A percentile compares a stretch with the other conserved stretches of the same genome.
Evolutionary conservation across 64 coral and sea anemone species (phyloP).

Genomic region (Stichodactyla mertensii): DNA sequence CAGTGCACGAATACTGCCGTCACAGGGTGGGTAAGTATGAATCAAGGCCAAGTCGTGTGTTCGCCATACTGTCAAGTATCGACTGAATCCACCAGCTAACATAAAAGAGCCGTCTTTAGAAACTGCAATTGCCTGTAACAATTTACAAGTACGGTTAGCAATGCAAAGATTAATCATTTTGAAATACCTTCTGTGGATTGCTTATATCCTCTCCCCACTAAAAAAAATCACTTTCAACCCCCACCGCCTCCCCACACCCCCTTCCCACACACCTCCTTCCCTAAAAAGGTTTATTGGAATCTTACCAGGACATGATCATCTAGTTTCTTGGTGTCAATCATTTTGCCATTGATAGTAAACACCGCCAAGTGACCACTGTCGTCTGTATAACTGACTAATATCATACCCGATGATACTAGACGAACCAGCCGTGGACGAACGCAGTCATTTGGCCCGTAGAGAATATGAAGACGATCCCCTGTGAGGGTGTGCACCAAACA

Average conservation of each 20-base stretch:
- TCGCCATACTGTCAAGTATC: conserved; percentile 81
- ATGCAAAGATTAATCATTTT: background rate
- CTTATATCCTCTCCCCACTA: too few relatives aligned
- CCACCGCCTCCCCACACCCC: too few relatives aligned
- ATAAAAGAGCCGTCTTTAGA: conserved; percentile 93
- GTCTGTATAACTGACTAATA: conserved; percentile 88
- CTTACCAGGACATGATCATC: conserved; percentile 93
- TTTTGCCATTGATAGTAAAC: conserved; percentile 78
- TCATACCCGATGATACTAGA: conserved; percentile 62
- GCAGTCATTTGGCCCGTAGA: conserved; percentile 73
- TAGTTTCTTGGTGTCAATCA: conserved; percentile 50
- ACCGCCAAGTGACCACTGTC: conserved; percentile 82
- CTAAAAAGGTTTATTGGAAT: background rate
- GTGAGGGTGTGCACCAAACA: conserved; percentile 81
- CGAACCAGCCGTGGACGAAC: conserved; percentile 73
- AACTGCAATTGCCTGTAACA: conserved; percentile 65
- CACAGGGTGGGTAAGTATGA: conserved; percentile 82
- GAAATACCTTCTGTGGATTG: too few relatives aligned
- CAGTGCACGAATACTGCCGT: conserved; percentile 74
- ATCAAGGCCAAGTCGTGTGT: conserved; percentile 69
- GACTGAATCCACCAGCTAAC: conserved; percentile 86
- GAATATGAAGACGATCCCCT: conserved; percentile 80
- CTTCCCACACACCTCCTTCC: background rate
- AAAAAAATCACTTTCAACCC: too few relatives aligned
- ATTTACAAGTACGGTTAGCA: background rate